Conservation (phyloP, 1,140 invertebrate genomes). For the Colletes gigas region DNA sequence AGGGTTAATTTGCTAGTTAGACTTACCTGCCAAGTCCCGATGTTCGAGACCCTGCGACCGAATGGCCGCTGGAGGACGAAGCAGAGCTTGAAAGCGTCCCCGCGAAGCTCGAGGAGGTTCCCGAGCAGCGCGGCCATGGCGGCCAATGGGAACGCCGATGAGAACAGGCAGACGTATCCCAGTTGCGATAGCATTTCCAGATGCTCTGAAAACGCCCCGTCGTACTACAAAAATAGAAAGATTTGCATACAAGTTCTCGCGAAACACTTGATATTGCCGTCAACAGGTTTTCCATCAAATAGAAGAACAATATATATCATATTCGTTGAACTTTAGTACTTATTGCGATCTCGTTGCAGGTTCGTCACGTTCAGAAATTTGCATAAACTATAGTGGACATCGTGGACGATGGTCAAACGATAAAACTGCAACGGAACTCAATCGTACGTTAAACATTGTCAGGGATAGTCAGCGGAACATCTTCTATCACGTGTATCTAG, state of each 20-base stretch:
- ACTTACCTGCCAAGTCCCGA: constrained; percentile 98
- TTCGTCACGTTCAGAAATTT: neutral
- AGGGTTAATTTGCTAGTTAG: too few species aligned
- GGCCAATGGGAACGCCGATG: constrained; percentile 96
- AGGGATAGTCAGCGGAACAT: neutral
- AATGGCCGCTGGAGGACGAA: constrained; percentile 97
- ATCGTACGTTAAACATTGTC: neutral
- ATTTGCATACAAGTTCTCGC: neutral
- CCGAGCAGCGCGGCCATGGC: constrained; percentile 95
- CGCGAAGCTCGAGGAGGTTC: constrained; percentile 96
- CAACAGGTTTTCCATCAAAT: neutral
- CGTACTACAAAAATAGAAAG: constrained; percentile 83
- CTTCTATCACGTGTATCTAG: constrained; percentile 23
- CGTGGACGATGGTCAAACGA: neutral
- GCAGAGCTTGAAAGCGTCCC: constrained; percentile 98
- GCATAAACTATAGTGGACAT: too few species aligned
- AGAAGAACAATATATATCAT: neutral
- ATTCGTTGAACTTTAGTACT: neutral
- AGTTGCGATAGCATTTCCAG: constrained; percentile 98
- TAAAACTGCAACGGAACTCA: neutral
- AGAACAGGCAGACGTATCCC: constrained; percentile 98
- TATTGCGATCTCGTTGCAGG: neutral
- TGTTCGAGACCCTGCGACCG: constrained; percentile 93
- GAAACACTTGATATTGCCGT: neutral
- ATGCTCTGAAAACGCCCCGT: constrained; percentile 97